Conservation (phyloP, 2,113 vertebrate genomes). For the Tetrao urogallus region DNA sequence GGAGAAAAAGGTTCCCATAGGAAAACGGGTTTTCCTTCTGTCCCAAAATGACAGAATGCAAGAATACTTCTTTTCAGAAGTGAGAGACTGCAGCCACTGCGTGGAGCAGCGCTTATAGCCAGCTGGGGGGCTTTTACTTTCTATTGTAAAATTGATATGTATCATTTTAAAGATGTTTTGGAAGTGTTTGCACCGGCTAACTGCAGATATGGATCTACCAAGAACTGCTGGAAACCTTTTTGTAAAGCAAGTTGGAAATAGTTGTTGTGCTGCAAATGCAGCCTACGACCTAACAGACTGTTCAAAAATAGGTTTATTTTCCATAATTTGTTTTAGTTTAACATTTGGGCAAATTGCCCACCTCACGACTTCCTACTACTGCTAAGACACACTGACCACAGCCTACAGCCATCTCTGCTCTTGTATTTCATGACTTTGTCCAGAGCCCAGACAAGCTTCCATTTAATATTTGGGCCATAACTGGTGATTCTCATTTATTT, state of each 20-base stretch:
- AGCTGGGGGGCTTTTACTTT: not conserved
- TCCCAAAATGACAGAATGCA: not conserved
- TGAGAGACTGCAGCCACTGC: not conserved
- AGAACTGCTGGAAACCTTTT: not conserved
- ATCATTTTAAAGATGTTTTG: not conserved
- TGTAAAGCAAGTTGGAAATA: not conserved
- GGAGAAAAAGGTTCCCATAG: not conserved
- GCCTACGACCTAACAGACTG: not conserved
- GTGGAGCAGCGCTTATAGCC: not conserved
- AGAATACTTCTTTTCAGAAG: not conserved
- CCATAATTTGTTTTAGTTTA: not conserved
- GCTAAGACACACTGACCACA: accelerated
- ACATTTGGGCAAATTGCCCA: not conserved
- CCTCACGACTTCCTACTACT: not conserved
- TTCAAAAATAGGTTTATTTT: not conserved
- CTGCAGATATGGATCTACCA: not conserved
- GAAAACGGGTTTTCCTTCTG: not conserved
- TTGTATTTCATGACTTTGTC: not conserved
- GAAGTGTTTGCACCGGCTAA: not conserved
- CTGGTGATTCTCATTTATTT: not conserved
- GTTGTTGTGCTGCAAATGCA: not conserved
- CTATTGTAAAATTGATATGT: not conserved
- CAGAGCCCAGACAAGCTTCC: not conserved
- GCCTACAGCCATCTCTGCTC: not conserved
- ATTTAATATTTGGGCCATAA: not conserved